Percentiles rank a stretch among this genome's conserved stretches.
These are phyloP conservation scores for Girardinus metallicus DNA, from an alignment of 2,797 vertebrate species.

Conservation along the genomic window DNA sequence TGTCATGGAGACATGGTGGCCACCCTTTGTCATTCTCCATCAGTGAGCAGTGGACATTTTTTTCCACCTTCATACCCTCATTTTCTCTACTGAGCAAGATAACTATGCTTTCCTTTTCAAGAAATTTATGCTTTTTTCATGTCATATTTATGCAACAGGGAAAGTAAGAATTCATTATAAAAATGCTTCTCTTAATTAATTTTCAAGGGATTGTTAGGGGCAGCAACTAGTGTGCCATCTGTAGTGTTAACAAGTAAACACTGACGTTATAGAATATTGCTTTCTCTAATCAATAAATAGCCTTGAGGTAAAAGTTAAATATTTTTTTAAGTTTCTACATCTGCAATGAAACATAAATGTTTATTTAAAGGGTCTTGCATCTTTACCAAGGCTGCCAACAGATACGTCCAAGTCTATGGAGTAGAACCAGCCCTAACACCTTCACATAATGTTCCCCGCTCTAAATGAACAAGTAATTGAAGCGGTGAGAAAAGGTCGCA, in stretches of 20 bases:
- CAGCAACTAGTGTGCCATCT: background rate
- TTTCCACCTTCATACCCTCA: background rate
- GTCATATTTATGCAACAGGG: background rate
- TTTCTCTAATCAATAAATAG: background rate
- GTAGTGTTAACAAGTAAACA: background rate
- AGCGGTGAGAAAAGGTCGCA: conserved; percentile 19
- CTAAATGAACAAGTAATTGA: conserved; percentile 11
- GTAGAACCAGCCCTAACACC: conserved; percentile 24
- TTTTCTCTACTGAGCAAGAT: background rate
- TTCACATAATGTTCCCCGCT: conserved; percentile 61
- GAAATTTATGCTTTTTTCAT: background rate
- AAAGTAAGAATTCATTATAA: background rate
- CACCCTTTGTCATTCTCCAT: background rate
- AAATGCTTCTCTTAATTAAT: background rate
- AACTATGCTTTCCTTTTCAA: background rate
- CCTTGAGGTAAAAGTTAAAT: background rate
- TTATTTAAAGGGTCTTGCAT: background rate
- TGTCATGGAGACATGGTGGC: background rate
- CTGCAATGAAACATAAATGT: background rate
- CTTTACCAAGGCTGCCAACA: background rate
- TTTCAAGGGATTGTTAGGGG: background rate
- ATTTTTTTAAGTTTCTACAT: background rate
- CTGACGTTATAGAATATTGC: background rate
- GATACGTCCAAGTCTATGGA: background rate
- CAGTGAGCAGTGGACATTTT: background rate